Evolutionary conservation across 1,140 invertebrate species (phyloP).

Genomic region (Tenebrio molitor): DNA sequence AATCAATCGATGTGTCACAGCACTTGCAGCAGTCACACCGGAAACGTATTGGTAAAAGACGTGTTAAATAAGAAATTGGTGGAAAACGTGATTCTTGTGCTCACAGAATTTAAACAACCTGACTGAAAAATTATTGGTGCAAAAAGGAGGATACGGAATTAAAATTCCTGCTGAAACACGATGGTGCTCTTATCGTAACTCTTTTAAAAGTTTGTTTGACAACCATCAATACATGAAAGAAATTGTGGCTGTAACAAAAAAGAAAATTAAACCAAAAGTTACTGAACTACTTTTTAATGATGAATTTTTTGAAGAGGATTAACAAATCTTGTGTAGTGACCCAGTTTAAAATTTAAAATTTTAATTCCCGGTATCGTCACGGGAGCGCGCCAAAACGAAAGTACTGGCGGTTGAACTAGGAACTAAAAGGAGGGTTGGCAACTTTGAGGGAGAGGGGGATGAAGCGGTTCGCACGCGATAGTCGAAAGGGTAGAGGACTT

Average conservation of each 20-base stretch:
- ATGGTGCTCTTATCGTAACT: conserved; percentile 3
- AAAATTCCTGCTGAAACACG: background rate
- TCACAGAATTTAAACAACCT: background rate
- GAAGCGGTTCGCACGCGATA: too few relatives aligned
- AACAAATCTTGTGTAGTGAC: background rate
- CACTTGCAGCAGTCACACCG: conserved; percentile 4
- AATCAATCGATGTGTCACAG: background rate
- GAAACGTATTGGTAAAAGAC: conserved; percentile 9
- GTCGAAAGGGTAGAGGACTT: too few relatives aligned
- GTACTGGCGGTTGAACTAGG: too few relatives aligned
- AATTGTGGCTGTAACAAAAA: conserved; percentile 3
- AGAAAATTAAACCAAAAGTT: conserved; percentile 1
- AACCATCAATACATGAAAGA: background rate
- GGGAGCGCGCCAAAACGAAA: too few relatives aligned
- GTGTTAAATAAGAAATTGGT: background rate
- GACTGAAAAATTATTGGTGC: background rate
- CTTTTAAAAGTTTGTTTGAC: background rate
- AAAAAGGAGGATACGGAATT: background rate
- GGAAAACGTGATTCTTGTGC: background rate
- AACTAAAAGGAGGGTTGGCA: too few relatives aligned
- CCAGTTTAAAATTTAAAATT: too few relatives aligned
- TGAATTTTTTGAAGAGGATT: background rate
- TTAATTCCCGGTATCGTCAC: too few relatives aligned
- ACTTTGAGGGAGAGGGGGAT: too few relatives aligned
- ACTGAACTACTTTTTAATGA: background rate